Base-by-base conservation (phyloP, 2,113 vertebrate genomes). In the Colistium nudipinnis region DNA sequence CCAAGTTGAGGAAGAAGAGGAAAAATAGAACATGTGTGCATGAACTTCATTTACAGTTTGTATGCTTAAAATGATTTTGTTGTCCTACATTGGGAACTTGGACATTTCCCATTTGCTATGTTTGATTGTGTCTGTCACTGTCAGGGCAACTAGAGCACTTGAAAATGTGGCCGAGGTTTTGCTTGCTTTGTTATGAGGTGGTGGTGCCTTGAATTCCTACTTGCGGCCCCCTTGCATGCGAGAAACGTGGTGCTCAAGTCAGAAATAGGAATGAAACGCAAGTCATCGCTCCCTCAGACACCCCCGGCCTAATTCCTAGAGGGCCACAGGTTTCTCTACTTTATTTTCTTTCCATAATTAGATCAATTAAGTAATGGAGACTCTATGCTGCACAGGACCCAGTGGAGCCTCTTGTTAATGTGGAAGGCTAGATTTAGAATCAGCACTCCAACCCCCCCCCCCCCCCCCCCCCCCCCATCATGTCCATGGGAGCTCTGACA, bases 171-270 rank as follows among this genome's bases (percentile, higher is more conserved):
- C 16, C 16, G 44, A 44, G 77, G n/a, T 80, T 76, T 62, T 82
- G 67, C 62, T 74, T 89, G 87, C 85, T 81, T 85, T 35, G 85
- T 80, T 80, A 88, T 74, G 87, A 84, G 87, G 81, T 82, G 84
- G 80, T 56, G 85, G 80, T 90, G 92, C 90, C 91, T 91, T 92
- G 87, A 83, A 82, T 88, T 89, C 82, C 78, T 64, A 54, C 75
- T 71, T 62, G 74, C 16, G 44, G 38, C 68, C 85, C 78, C 78
- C 59, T 75, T 81, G 86, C 89, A 91, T 90, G 89, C 27, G 53
- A 89, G 87, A 87, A 85, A 87, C 30, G 75, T 70, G 77, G 75
- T 64, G 81, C 86, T 87, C 45, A 2, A 77, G 85, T 89, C 85
- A 90, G 87, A 89, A 91, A 90, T 91, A 86, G 88, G 87, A 85